phyloP scores from a whole-genome alignment of 1,140 invertebrate species.

The Xylocopa sonorina region DNA sequence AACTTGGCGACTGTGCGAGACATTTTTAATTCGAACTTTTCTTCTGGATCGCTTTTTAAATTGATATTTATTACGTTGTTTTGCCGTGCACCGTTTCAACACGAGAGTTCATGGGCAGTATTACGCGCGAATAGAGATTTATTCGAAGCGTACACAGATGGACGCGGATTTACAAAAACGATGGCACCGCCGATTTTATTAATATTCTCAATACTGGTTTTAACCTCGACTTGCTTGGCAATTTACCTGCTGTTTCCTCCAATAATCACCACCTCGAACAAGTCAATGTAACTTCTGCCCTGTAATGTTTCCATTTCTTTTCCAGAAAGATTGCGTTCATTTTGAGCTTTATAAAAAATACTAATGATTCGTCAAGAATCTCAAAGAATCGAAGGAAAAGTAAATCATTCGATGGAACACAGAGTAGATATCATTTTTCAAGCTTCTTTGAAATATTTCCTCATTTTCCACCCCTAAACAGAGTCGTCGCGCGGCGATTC shows the following conservation, averaged over 20 bases:
- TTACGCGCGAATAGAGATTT: slow-evolving; percentile 9
- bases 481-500: neutral
- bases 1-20: too few species aligned
- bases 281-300: neutral
- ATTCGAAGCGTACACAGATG: neutral
- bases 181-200: slow-evolving; percentile 20
- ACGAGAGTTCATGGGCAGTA: neutral
- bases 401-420: slow-evolving; percentile 7
- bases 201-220: slow-evolving; percentile 43
- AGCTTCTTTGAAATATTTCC: neutral
- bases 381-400: slow-evolving; percentile 1
- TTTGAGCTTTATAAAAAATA: too few species aligned
- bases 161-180: neutral
- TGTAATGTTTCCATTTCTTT: neutral
- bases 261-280: neutral
- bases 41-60: too few species aligned
- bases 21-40: too few species aligned
- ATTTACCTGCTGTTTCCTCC: neutral
- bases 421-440: neutral
- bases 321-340: neutral
- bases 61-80: too few species aligned
- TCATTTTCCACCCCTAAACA: neutral
- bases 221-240: slow-evolving; percentile 20
- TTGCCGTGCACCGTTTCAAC: neutral
- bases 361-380: too few species aligned